These are phyloP conservation scores for Thripadectes ignobilis DNA, from an alignment of 2,797 vertebrate genomes.

Conservation along the genomic window DNA sequence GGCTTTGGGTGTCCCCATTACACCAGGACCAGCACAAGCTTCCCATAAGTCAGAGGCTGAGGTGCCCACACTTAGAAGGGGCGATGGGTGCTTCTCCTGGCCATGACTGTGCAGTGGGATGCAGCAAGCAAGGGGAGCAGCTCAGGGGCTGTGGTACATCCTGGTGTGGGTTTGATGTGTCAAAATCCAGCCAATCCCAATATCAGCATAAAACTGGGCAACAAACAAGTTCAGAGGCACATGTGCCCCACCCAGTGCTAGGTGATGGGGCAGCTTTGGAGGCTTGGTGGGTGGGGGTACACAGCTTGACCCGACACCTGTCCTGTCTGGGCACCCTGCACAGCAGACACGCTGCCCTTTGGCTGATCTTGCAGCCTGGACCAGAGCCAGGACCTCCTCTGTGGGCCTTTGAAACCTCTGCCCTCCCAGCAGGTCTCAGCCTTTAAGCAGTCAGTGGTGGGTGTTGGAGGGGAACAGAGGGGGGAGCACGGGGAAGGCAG, in stretches of 20 bases:
- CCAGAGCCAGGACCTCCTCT: slow-evolving; percentile 63
- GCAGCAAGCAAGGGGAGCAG: neutral
- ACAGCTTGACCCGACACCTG: neutral
- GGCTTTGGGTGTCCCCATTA: fast-evolving
- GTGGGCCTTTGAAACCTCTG: slow-evolving; percentile 18
- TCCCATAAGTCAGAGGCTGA: fast-evolving
- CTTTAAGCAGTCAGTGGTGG: neutral
- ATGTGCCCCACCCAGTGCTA: fast-evolving
- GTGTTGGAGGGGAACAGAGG: neutral
- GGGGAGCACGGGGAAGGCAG: neutral
- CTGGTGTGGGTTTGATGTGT: neutral
- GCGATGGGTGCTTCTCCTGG: neutral
- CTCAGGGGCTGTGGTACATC: neutral
- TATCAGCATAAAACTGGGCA: fast-evolving
- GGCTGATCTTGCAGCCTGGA: slow-evolving; percentile 71
- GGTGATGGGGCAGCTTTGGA: fast-evolving
- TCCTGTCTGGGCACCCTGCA: neutral
- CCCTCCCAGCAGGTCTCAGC: slow-evolving; percentile 2
- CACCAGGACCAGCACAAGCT: neutral
- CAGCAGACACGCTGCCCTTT: slow-evolving; percentile 22
- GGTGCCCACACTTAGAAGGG: neutral
- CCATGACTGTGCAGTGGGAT: fast-evolving
- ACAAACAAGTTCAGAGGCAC: neutral
- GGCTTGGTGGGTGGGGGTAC: neutral
- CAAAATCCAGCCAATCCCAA: neutral